phyloP scores from a whole-genome alignment of 2,113 vertebrate genomes.

The Cebus imitator region DNA sequence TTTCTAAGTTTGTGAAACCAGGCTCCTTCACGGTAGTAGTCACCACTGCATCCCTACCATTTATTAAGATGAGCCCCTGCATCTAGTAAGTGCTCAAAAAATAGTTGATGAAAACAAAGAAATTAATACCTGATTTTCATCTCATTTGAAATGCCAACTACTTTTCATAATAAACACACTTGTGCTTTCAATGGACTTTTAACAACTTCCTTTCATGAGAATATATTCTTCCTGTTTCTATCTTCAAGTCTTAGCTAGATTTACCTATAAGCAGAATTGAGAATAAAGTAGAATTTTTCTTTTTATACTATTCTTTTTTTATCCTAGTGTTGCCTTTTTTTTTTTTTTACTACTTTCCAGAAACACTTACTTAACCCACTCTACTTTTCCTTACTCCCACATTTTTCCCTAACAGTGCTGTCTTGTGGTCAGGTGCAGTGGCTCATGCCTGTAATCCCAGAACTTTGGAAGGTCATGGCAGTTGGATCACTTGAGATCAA shows the following conservation, averaged over 20 bases:
- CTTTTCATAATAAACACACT: background rate
- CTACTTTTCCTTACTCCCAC: background rate
- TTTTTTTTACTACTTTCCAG: background rate
- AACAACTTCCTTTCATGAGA: background rate
- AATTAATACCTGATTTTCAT: background rate
- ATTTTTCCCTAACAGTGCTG: background rate
- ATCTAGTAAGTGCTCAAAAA: background rate
- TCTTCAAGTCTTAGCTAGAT: background rate
- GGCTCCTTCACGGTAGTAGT: rapidly evolving
- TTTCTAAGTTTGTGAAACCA: background rate
- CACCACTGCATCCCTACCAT: rapidly evolving
- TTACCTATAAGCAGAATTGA: background rate
- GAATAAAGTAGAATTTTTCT: background rate
- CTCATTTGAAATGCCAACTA: background rate
- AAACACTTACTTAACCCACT: background rate
- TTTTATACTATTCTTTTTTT: background rate
- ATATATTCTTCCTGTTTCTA: rapidly evolving
- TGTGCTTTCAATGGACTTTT: background rate
- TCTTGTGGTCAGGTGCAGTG: too few relatives aligned
- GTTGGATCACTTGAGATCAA: too few relatives aligned
- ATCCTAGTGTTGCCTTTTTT: background rate
- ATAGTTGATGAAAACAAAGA: background rate
- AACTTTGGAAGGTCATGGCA: too few relatives aligned
- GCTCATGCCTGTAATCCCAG: too few relatives aligned
- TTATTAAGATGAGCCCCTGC: background rate